Percentiles rank a stretch among this genome's conserved stretches.
Evolutionary conservation across 2,113 vertebrate genomes (phyloP).

Genomic region (Leucoraja erinaceus): DNA sequence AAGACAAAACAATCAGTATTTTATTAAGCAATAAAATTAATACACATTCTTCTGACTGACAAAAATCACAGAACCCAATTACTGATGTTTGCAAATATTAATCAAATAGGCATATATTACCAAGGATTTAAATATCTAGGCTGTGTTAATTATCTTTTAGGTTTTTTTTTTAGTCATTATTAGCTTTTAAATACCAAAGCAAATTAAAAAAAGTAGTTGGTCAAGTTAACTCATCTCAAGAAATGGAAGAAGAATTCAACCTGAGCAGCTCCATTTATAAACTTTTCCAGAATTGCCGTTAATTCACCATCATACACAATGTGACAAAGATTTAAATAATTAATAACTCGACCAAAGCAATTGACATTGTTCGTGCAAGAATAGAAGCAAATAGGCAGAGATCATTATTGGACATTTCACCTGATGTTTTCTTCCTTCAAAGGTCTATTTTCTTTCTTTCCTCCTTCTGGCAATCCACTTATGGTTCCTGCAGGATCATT

Average conservation of each 20-base stretch:
- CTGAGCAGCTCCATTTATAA: neutral
- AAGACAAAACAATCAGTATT: slow-evolving; percentile 7
- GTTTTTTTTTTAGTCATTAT: no score
- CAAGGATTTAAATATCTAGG: neutral
- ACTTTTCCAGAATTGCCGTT: neutral
- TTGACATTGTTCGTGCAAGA: neutral
- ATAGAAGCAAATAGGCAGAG: neutral
- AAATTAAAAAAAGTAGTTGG: neutral
- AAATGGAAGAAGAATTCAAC: neutral
- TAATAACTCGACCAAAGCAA: neutral
- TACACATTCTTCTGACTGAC: neutral
- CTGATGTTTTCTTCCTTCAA: slow-evolving; percentile 83
- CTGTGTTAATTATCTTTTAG: neutral
- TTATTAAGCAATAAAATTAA: slow-evolving; percentile 38
- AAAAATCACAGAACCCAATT: neutral
- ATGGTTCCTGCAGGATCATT: slow-evolving; percentile 82
- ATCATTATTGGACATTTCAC: slow-evolving; percentile 50
- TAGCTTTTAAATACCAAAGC: neutral
- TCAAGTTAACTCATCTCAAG: neutral
- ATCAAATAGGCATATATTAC: no score
- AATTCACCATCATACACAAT: neutral
- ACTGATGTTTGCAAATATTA: neutral
- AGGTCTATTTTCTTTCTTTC: slow-evolving; percentile 76
- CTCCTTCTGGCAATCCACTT: slow-evolving; percentile 73
- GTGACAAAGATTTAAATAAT: neutral